Evolutionary conservation across 2,113 vertebrate species (phyloP), one percentile per base, ranked within the genome.

Genomic region (Carlito syrichta): DNA sequence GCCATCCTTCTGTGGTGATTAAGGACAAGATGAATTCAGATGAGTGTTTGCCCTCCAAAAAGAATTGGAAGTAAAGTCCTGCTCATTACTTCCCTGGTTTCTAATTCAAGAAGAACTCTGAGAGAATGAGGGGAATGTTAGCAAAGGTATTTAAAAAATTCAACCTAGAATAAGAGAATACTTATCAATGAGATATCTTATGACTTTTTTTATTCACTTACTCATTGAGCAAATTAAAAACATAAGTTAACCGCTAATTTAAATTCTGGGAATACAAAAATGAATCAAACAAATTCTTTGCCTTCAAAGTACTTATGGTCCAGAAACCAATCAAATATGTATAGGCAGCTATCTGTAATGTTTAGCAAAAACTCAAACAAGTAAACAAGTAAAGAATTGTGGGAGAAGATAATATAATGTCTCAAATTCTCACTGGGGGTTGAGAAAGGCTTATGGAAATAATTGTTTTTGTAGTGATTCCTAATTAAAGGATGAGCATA

Each of bases 231-330:
- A 52, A 69, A 11, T 81, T 93, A 77, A 66, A 94, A 83, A 90
- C 14, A 82, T 45, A 94, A 96, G 79, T 76, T 91, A 79, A 74
- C 1, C 43, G 66, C 66, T 60, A 56, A 74, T 43, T 52, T 87
- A 66, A 95, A 91, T 91, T 22, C 32, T 73, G 19, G n/a, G 30
- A 81, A 79, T 69, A 91, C 20, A 96, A 81, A 92, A 43, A 54
- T 68, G 38, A 82, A 88, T 84, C 20, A 73, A 54, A 88, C 7
- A 63, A 45, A 77, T 77, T 62, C 10, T 45, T 79, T 92, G 45
- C 30, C 56, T 60, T 79, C 60, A 82, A 89, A 76, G 62, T 78
- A 3, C n/a, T 95, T 81, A 88, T 38, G 2, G 17, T 54, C 22
- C 25, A 63, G 69, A 96, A 63, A 84, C 45, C 11, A 76, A 14